Percentiles rank a stretch among this genome's conserved stretches.
These are phyloP conservation scores for Synergus umbraculus DNA, from an alignment of 2,888 invertebrate species.

Conservation along the genomic window DNA sequence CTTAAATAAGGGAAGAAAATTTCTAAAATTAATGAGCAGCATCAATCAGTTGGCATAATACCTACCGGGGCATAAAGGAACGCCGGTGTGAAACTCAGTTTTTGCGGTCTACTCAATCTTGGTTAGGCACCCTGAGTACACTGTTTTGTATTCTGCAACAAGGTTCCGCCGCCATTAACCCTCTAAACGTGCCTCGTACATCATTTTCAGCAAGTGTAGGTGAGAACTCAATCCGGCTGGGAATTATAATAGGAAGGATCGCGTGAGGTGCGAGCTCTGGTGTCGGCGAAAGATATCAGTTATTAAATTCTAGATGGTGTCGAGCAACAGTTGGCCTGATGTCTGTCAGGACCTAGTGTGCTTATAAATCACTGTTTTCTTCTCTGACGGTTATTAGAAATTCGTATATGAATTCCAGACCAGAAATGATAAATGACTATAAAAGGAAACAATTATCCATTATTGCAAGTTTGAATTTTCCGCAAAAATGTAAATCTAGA, in stretches of 20 bases:
- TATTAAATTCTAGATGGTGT: constrained; percentile 23
- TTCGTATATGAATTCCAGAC: neutral
- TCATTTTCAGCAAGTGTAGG: constrained; percentile 38
- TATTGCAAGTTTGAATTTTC: no score
- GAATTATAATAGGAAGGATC: constrained; percentile 16
- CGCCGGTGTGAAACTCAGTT: neutral
- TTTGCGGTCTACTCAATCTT: constrained; percentile 39
- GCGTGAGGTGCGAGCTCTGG: neutral
- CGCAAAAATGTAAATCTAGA: no score
- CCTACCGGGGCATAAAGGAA: neutral
- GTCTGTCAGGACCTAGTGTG: neutral
- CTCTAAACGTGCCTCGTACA: constrained; percentile 36
- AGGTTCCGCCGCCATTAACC: constrained; percentile 36
- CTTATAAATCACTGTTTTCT: neutral
- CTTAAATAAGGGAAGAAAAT: neutral
- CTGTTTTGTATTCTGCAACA: constrained; percentile 38
- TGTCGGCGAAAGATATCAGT: constrained; percentile 19
- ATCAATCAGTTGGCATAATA: neutral
- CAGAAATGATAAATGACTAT: neutral
- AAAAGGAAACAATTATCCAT: no score
- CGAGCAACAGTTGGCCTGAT: constrained; percentile 1
- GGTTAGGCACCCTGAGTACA: constrained; percentile 32
- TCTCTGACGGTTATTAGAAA: neutral
- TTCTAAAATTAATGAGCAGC: constrained; percentile 13
- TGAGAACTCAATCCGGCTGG: constrained; percentile 34